Evolutionary conservation across 2,888 invertebrate species (phyloP).

Genomic region (Antitype chi): DNA sequence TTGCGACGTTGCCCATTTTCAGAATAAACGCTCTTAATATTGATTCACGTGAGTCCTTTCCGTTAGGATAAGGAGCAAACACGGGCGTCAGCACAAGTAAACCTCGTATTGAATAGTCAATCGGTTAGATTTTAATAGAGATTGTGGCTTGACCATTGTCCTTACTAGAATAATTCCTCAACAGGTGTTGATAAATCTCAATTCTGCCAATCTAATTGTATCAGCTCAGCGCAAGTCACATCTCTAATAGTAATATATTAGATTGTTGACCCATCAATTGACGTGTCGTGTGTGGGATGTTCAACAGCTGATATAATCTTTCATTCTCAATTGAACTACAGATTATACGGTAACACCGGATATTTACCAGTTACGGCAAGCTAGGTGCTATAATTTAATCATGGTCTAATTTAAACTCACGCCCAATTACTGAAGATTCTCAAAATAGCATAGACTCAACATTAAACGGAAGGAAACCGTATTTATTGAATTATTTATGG

Average conservation of each 20-base stretch:
- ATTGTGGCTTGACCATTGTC: no score
- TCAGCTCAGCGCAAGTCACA: conserved; percentile 27
- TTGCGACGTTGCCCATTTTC: no score
- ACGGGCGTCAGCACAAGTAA: neutral
- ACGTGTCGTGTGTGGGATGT: conserved; percentile 18
- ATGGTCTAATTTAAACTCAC: conserved; percentile 19
- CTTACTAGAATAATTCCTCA: no score
- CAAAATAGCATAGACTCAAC: conserved; percentile 38
- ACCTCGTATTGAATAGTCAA: neutral
- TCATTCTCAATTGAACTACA: conserved; percentile 8
- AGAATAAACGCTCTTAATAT: no score
- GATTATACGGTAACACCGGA: conserved; percentile 18
- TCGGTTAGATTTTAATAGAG: neutral
- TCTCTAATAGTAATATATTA: conserved; percentile 38
- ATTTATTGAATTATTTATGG: conserved; percentile 48
- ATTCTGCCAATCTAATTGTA: conserved; percentile 42
- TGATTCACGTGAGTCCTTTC: conserved; percentile 15
- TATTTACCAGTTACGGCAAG: conserved; percentile 21
- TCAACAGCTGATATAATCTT: conserved; percentile 28
- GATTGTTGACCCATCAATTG: conserved; percentile 51
- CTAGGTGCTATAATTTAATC: conserved; percentile 20
- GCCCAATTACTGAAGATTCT: conserved; percentile 11
- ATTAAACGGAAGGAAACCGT: conserved; percentile 40
- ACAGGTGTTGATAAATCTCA: conserved; percentile 35
- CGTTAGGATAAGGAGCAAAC: neutral